phyloP scores from a whole-genome alignment of 2,113 vertebrate species.

The Anarhynchus alexandrinus region DNA sequence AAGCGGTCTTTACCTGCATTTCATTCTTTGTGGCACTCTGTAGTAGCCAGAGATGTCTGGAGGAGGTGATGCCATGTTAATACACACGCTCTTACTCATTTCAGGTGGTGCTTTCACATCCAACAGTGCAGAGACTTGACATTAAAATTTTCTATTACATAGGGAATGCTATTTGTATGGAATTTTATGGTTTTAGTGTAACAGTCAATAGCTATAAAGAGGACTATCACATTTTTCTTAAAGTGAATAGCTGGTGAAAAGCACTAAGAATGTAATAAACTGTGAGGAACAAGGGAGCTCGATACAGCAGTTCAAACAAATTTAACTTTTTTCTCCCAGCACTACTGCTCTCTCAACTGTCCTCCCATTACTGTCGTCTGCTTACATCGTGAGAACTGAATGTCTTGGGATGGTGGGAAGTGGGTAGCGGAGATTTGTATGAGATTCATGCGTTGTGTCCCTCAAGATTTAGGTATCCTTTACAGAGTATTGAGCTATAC shows the following conservation, averaged over 20 bases:
- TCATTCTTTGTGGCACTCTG: not conserved
- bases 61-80: not conserved
- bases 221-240: not conserved
- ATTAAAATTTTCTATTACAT: not conserved
- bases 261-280: not conserved
- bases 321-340: not conserved
- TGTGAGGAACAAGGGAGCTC: not conserved
- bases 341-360: not conserved
- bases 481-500: not conserved
- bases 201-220: not conserved
- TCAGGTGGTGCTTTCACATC: not conserved
- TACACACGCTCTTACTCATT: not conserved
- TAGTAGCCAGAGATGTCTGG: not conserved
- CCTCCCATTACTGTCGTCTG: not conserved
- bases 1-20: not conserved
- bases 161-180: not conserved
- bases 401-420: not conserved
- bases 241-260: not conserved
- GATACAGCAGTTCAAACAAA: not conserved
- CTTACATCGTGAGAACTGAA: not conserved
- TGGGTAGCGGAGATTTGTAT: not conserved
- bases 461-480: not conserved
- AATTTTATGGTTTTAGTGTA: not conserved
- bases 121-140: not conserved
- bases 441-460: not conserved